Percentiles rank a stretch among this genome's conserved stretches.
Evolutionary conservation across 2,113 vertebrate species (phyloP).

Genomic region (Grammomys dolichurus): DNA sequence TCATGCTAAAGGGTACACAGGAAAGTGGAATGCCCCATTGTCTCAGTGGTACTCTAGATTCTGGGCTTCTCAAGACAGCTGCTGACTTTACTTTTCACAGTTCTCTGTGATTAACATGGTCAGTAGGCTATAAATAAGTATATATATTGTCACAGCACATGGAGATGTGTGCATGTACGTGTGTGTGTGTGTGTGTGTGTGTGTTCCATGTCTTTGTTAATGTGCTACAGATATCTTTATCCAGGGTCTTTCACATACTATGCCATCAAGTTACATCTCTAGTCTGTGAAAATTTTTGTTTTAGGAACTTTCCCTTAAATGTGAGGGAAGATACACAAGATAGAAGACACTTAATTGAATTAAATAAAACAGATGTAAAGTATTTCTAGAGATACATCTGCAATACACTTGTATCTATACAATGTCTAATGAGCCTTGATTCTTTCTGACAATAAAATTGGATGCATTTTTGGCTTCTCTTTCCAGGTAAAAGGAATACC

Average conservation of each 20-base stretch:
- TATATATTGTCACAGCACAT: background rate
- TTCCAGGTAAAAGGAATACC: conserved; percentile 93
- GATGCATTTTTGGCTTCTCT: background rate
- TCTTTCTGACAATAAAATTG: background rate
- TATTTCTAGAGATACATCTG: background rate
- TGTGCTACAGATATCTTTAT: background rate
- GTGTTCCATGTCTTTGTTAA: background rate
- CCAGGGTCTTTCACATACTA: background rate
- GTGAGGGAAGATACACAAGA: background rate
- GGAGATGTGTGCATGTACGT: background rate
- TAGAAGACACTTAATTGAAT: background rate
- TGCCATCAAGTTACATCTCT: background rate
- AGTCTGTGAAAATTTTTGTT: background rate
- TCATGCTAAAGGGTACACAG: background rate
- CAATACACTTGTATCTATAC: background rate
- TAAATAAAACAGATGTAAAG: conserved; percentile 1
- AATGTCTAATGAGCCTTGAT: background rate
- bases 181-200: too few species aligned
- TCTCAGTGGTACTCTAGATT: background rate
- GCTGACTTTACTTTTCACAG: background rate
- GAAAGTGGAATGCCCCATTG: background rate
- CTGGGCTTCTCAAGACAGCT: background rate
- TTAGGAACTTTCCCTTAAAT: background rate
- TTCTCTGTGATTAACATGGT: background rate
- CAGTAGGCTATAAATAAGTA: background rate